Conservation (phyloP, 1,140 invertebrate genomes). For the Drosophila seguyi region DNA sequence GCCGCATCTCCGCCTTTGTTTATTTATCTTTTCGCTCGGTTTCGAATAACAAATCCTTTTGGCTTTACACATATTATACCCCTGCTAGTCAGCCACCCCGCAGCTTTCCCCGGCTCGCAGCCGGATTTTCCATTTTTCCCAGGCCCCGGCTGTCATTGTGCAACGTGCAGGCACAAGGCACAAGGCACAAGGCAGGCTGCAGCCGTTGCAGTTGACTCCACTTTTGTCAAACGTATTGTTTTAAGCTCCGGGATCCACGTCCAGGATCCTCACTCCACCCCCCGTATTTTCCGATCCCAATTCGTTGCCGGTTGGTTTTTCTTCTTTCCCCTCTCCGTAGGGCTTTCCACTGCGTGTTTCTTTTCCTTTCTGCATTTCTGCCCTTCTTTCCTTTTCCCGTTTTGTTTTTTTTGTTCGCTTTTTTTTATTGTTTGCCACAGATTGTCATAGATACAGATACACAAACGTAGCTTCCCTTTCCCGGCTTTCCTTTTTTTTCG, state of each 20-base stretch:
- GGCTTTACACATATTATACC: constrained; percentile 84
- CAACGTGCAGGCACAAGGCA: constrained; percentile 55
- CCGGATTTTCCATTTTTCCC: constrained; percentile 17
- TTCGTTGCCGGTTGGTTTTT: constrained; percentile 28
- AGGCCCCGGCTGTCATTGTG: constrained; percentile 50
- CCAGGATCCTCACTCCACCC: not conserved
- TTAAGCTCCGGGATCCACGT: constrained; percentile 31
- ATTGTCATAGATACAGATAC: constrained; percentile 61
- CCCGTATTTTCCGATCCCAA: constrained; percentile 18
- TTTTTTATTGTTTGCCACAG: constrained; percentile 49
- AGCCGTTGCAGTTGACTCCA: constrained; percentile 81
- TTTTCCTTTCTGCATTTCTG: constrained; percentile 39
- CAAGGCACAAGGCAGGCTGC: no score
- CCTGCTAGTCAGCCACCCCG: constrained; percentile 40
- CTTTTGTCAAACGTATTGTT: constrained; percentile 83
- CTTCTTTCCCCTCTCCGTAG: not conserved
- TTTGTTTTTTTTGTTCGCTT: not conserved
- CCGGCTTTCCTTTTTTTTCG: constrained; percentile 16
- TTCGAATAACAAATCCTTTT: constrained; percentile 84
- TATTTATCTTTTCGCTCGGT: constrained; percentile 84
- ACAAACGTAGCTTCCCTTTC: constrained; percentile 25
- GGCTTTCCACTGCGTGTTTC: constrained; percentile 38
- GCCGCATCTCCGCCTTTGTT: constrained; percentile 68
- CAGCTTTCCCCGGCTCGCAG: not conserved
- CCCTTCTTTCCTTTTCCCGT: constrained; percentile 6